A percentile compares a stretch with the other conserved stretches of the same genome.
Evolutionary conservation across 2,888 invertebrate species (phyloP).

Genomic region (Panzeria rudis): DNA sequence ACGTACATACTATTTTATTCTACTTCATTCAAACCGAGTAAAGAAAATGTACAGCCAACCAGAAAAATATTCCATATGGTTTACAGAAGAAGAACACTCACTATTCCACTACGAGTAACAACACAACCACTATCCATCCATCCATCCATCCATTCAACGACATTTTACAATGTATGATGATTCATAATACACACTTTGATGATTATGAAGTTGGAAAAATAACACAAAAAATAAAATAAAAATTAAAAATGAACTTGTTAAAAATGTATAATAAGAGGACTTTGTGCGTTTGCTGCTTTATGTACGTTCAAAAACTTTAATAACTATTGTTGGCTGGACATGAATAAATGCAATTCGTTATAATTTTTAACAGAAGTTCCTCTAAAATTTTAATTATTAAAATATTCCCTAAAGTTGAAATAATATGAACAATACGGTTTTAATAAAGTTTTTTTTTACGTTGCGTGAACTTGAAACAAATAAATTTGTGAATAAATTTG

Average conservation of each 20-base stretch:
- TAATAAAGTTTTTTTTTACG: too few species aligned
- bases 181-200: constrained; percentile 57
- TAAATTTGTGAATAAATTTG: too few species aligned
- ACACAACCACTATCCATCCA: constrained; percentile 19
- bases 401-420: constrained; percentile 3
- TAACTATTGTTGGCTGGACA: not conserved
- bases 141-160: constrained; percentile 35
- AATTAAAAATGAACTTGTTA: constrained; percentile 22
- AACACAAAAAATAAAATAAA: too few species aligned
- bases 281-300: not conserved
- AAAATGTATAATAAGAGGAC: constrained; percentile 21
- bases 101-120: constrained; percentile 10
- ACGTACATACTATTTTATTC: constrained; percentile 53
- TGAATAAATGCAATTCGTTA: constrained; percentile 34
- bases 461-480: too few species aligned
- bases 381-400: too few species aligned
- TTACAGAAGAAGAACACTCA: constrained; percentile 13
- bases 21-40: constrained; percentile 12
- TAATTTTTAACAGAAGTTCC: constrained; percentile 15
- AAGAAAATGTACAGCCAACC: constrained; percentile 1
- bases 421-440: constrained; percentile 2
- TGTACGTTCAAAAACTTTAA: constrained; percentile 1
- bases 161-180: constrained; percentile 58
- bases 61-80: constrained; percentile 25
- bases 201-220: constrained; percentile 42